phyloP scores from a whole-genome alignment of 2,113 vertebrate genomes.

The Aegotheles bennettii region DNA sequence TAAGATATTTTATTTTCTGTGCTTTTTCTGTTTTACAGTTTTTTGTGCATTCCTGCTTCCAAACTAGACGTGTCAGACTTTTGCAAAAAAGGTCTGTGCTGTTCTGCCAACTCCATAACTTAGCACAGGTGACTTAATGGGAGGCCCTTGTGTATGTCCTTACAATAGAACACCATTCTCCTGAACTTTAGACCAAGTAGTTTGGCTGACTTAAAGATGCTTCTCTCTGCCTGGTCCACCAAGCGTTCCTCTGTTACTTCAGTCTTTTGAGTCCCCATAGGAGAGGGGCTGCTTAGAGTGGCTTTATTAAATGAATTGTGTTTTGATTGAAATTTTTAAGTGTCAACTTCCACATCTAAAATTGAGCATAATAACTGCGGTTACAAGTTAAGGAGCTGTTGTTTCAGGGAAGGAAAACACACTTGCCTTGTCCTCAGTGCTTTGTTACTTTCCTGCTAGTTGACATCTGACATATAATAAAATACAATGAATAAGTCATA shows the following conservation, averaged over 20 bases:
- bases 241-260: not conserved
- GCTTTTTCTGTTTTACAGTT: not conserved
- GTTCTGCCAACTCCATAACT: not conserved
- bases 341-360: not conserved
- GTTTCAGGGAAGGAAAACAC: not conserved
- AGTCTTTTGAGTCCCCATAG: fast-evolving
- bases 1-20: not conserved
- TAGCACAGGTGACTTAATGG: not conserved
- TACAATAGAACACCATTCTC: not conserved
- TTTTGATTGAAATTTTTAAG: not conserved
- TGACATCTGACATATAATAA: not conserved
- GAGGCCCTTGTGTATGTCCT: too few species aligned
- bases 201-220: not conserved
- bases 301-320: not conserved
- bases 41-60: not conserved
- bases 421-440: not conserved
- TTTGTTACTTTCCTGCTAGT: not conserved
- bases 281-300: not conserved
- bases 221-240: not conserved
- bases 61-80: not conserved
- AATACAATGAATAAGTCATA: not conserved
- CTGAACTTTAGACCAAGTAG: not conserved
- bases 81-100: not conserved
- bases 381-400: not conserved
- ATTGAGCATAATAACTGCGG: not conserved